These are phyloP conservation scores for Tragelaphus eurycerus DNA, from an alignment of 2,797 vertebrate genomes.

Conservation along the genomic window DNA sequence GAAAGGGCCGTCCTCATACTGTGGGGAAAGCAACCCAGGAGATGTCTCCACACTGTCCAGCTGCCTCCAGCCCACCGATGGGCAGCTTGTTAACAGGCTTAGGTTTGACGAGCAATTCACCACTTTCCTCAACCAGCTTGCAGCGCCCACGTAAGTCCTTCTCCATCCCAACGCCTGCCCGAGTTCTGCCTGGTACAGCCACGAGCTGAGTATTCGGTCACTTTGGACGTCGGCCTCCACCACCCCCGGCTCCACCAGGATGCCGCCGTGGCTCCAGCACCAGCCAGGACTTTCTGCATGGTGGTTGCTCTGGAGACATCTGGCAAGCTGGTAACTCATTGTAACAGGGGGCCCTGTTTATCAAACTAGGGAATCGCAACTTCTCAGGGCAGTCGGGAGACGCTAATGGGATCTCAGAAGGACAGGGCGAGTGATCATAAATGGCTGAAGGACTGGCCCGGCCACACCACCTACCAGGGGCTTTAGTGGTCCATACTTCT, in stretches of 20 bases:
- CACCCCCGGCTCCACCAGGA: not conserved
- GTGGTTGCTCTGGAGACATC: not conserved
- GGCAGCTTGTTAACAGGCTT: not conserved
- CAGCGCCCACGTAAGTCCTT: not conserved
- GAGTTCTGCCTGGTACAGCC: fast-evolving
- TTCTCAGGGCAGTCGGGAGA: not conserved
- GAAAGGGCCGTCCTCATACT: fast-evolving
- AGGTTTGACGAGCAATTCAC: not conserved
- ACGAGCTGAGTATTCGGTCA: not conserved
- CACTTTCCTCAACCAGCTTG: not conserved
- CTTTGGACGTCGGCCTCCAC: not conserved
- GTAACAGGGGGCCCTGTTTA: not conserved
- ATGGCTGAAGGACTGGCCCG: fast-evolving
- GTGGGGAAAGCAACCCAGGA: not conserved
- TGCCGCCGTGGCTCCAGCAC: not conserved
- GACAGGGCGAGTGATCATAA: not conserved
- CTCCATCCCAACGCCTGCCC: too few species aligned
- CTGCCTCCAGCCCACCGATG: not conserved
- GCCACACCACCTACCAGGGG: slow-evolving; percentile 87
- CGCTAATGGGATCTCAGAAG: not conserved
- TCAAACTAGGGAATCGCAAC: not conserved
- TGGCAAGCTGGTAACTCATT: not conserved
- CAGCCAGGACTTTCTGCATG: not conserved
- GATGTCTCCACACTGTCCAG: not conserved
- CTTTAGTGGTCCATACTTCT: slow-evolving; percentile 94